Percentiles rank a stretch among this genome's conserved stretches.
Evolutionary conservation across 2,113 vertebrate species (phyloP).

Genomic region (Enhydra lutris): DNA sequence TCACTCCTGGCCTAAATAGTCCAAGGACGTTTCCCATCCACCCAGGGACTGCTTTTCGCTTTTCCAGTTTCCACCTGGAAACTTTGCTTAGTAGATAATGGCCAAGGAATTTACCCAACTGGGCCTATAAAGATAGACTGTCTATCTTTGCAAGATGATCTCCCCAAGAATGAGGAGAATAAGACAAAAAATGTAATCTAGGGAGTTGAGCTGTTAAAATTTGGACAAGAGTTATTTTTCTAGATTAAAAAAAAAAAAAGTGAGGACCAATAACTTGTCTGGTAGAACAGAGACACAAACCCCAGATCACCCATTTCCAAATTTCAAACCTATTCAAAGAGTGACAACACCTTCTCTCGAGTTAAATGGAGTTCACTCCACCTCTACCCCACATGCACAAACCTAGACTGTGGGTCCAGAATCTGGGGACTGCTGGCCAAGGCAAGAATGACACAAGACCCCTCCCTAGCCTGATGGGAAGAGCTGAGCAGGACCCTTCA

Average conservation of each 20-base stretch:
- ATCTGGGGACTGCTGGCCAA: background rate
- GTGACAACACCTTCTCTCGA: background rate
- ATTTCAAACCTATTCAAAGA: background rate
- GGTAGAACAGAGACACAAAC: background rate
- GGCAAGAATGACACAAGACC: background rate
- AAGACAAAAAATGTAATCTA: background rate
- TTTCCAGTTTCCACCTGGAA: background rate
- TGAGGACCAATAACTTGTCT: background rate
- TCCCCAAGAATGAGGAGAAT: background rate
- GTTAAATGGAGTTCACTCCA: background rate
- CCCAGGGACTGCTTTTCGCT: background rate
- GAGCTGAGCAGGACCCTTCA: background rate
- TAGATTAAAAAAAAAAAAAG: background rate
- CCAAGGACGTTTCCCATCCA: background rate
- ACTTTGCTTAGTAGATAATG: background rate
- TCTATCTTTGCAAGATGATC: background rate
- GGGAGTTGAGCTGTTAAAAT: background rate
- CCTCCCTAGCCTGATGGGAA: background rate
- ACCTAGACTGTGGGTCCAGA: background rate
- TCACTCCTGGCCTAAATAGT: background rate
- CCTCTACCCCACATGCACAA: background rate
- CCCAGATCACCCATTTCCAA: background rate
- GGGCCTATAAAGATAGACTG: background rate
- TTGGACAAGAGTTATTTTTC: background rate
- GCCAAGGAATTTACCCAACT: background rate